Evolutionary conservation across 2,888 invertebrate genomes (phyloP).

Genomic region (Lycocerus yunnanus): DNA sequence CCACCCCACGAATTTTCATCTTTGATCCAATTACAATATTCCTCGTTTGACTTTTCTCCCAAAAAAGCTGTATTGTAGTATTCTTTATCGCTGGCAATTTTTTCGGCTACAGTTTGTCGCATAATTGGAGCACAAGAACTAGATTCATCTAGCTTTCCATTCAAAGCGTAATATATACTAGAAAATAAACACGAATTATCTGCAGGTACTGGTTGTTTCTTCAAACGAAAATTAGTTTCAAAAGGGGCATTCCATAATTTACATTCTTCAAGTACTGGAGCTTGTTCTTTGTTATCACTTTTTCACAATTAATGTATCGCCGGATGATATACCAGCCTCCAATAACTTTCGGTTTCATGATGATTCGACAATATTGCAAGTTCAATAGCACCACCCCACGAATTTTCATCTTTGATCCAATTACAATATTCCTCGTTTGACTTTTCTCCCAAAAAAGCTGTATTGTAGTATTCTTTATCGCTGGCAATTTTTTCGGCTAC

Average conservation of each 20-base stretch:
- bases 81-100: slow-evolving; percentile 75
- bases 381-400: slow-evolving; percentile 98
- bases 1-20: slow-evolving; percentile 93
- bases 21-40: slow-evolving; percentile 90
- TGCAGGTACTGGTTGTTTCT: slow-evolving; percentile 91
- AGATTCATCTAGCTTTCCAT: slow-evolving; percentile 76
- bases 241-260: no score
- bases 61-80: slow-evolving; percentile 86
- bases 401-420: slow-evolving; percentile 87
- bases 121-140: slow-evolving; percentile 75
- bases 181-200: slow-evolving; percentile 97
- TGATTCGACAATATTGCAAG: slow-evolving; percentile 84
- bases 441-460: slow-evolving; percentile 79
- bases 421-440: slow-evolving; percentile 83
- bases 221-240: slow-evolving; percentile 68
- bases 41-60: slow-evolving; percentile 73
- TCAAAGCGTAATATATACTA: slow-evolving; percentile 77
- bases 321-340: no score
- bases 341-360: slow-evolving; percentile 89
- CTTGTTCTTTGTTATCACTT: no score
- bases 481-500: slow-evolving; percentile 83
- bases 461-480: slow-evolving; percentile 78
- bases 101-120: slow-evolving; percentile 85
- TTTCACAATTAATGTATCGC: no score
- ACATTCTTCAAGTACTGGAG: no score